Percentiles rank a stretch among this genome's conserved stretches.
phyloP scores from a whole-genome alignment of 2,113 vertebrate species.

The Lasiurus cinereus region DNA sequence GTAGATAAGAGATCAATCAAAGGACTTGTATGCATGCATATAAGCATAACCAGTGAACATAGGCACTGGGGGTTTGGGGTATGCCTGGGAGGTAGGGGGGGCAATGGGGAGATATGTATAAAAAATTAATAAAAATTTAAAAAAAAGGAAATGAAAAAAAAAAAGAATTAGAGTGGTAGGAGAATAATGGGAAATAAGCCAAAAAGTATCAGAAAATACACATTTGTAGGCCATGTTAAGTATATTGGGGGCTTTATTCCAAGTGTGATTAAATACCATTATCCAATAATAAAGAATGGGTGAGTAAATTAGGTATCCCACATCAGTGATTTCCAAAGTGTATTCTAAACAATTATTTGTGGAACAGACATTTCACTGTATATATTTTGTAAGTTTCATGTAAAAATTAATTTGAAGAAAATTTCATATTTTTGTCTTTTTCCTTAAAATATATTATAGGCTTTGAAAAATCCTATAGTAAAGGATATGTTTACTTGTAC shows the following conservation, averaged over 20 bases:
- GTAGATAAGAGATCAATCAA: no score
- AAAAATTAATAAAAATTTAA: no score
- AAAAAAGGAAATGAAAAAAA: no score
- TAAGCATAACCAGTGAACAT: no score
- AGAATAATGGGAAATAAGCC: not conserved
- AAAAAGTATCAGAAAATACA: not conserved
- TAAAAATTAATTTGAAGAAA: conserved; percentile 61
- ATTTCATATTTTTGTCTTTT: not conserved
- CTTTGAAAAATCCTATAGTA: not conserved
- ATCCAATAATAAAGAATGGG: not conserved
- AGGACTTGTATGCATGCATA: no score
- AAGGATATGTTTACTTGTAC: conserved; percentile 51
- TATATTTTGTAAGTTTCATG: conserved; percentile 24
- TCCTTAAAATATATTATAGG: not conserved
- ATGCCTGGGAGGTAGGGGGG: no score
- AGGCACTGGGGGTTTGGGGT: no score
- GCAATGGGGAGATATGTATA: no score
- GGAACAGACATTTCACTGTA: not conserved
- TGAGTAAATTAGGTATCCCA: not conserved
- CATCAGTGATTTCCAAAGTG: conserved; percentile 12
- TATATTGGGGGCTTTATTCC: not conserved
- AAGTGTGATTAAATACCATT: not conserved
- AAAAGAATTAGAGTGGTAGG: not conserved
- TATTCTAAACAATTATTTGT: not conserved
- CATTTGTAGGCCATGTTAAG: not conserved